Base-by-base conservation (phyloP, 2,888 invertebrate genomes). In the Megalurothrips usitatus region DNA sequence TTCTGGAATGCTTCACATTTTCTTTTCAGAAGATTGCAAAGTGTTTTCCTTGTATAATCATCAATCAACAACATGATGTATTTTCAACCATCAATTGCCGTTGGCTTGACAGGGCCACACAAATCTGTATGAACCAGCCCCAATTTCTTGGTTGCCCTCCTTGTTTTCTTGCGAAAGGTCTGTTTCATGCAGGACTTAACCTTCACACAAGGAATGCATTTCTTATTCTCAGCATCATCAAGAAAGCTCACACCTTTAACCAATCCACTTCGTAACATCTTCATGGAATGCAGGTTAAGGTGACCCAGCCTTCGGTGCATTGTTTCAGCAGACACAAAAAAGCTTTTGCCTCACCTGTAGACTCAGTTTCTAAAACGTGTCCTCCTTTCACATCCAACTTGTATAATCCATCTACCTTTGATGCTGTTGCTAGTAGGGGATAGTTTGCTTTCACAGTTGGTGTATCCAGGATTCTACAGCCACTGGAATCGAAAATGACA, bases 1-100 rank as follows among this genome's bases (percentile, higher is more conserved):
- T 85, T 81, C 81, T 84, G 83, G 79, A 85, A 85, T 26, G 63
- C 84, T 81, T 87, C 84, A 82, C 82, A 82, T 81, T 85, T 86
- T 4, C 80, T 81, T 81, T 85, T 85, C 12, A 86, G 26, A 82
- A 85, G 84, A 81, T 85, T 85, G 43, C 85, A 83, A 82, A 84
- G 84, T 26, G 81, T 82, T 84, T 84, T 85, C 79, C 84, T 82
- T 23, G 83, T 85, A 81, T 81, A 52, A 19, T 52, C 52, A 52
- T 52, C 52, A 52, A 52, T 52, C 52, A 52, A 9, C 10, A 52
- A 52, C 52, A 52, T 52, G 52, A 52, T 52, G 52, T 52, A 52
- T 52, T 52, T 52, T 52, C 6, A 52, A 8, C 52, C 52, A 52
- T 52, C 52, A 52, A 52, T 52, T 52, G 52, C 52, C 19, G 10